These are phyloP conservation scores for Pocota personata DNA, from an alignment of 2,888 invertebrate genomes.

Conservation along the genomic window DNA sequence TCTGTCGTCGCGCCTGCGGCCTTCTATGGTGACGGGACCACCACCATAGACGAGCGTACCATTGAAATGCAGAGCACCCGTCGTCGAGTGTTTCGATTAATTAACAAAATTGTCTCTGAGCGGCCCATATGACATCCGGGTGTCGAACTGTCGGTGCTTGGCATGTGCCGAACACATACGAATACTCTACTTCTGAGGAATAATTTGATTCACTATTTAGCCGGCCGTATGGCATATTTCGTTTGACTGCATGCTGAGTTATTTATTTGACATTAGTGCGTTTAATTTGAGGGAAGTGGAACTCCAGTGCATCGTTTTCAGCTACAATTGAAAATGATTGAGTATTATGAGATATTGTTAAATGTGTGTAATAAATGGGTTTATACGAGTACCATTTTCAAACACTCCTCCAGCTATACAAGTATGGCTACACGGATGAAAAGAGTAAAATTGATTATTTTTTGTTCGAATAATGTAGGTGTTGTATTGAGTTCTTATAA, in stretches of 20 bases:
- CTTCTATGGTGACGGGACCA: slow-evolving; percentile 56
- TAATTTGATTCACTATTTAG: slow-evolving; percentile 16
- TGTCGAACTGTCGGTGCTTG: slow-evolving; percentile 46
- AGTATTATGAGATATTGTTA: neutral
- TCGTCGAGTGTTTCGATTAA: slow-evolving; percentile 65
- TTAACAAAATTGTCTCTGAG: slow-evolving; percentile 70
- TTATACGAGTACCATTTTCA: too few species aligned
- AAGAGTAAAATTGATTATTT: too few species aligned
- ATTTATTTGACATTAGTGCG: slow-evolving; percentile 51
- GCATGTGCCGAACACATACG: slow-evolving; percentile 62
- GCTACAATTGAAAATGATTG: slow-evolving; percentile 13
- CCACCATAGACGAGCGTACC: slow-evolving; percentile 33
- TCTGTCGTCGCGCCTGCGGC: slow-evolving; percentile 37
- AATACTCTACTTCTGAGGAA: slow-evolving; percentile 18
- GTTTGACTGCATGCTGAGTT: slow-evolving; percentile 36
- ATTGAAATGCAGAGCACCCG: slow-evolving; percentile 68
- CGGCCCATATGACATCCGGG: slow-evolving; percentile 72
- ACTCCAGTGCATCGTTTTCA: neutral
- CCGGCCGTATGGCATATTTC: slow-evolving; percentile 19
- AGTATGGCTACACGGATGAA: too few species aligned
- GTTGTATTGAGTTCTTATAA: too few species aligned
- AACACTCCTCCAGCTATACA: too few species aligned
- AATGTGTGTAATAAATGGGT: neutral
- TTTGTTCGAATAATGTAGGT: too few species aligned
- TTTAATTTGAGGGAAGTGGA: slow-evolving; percentile 28